Evolutionary conservation across 2,888 invertebrate genomes (phyloP), one percentile per base, ranked within the genome.

Genomic region (Drosophila algonquin): DNA sequence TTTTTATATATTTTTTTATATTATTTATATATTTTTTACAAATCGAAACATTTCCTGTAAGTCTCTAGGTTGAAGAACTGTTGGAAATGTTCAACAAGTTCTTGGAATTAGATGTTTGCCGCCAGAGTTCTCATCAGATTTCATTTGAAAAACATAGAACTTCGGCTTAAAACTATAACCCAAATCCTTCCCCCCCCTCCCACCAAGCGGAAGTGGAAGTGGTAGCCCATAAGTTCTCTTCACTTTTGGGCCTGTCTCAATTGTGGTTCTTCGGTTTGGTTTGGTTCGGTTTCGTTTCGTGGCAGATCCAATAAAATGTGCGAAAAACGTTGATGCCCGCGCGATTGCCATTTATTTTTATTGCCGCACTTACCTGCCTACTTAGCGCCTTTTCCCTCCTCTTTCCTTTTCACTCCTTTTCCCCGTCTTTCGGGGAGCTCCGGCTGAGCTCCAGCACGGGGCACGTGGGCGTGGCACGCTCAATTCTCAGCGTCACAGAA

Each of bases 351-450:
- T 79, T 79, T 69, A 79, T 65, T 77, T 79, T 79, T 79, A 79
- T 79, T 80, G 72, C 61, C 75, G 59, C 78, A 80, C 81, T 79
- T 79, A 79, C 78, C 78, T 80, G 78, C 78, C 78, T 78, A 77
- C 78, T 79, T 79, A 75, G 72, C 72, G 75, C 72, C 75, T 56
- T 14, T 44, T 47, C 48, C 59, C 46, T 24, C 18, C 48, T 21
- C 21, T 3, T 21, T 21, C 21, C 21, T 21, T 3, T 21, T 21
- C 21, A 21, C 21, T 21, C 21, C 18, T 18, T 54, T 27, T 35
- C 12, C 16, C 32, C 16, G 18, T 5, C n/a, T 51, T 21, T 59
- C 50, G 44, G 27, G 44, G 21, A 30, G 35, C 35, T 35, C 4
- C 35, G 14, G 4, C 12, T 35, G 35, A 24, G 24, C 24, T 24